Percentiles rank a stretch among this genome's conserved stretches.
These are phyloP conservation scores for Cantharis rustica DNA, from an alignment of 2,888 invertebrate species.

Conservation along the genomic window DNA sequence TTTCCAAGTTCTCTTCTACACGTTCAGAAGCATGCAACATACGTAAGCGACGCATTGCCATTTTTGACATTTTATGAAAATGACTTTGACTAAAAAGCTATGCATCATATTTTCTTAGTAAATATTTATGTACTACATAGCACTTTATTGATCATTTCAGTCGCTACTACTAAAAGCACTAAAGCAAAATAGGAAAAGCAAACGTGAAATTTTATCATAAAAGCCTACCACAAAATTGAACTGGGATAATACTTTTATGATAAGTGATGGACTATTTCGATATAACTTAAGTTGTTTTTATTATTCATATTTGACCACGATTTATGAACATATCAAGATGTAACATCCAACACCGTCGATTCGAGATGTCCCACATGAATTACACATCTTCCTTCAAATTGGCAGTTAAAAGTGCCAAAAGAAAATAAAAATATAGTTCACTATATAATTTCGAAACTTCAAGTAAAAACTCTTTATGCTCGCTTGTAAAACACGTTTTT, in stretches of 20 bases:
- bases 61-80: constrained; percentile 32
- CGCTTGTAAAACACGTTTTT: constrained; percentile 12
- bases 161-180: constrained; percentile 4
- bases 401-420: background rate
- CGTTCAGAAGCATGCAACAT: constrained; percentile 14
- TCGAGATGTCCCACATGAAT: background rate
- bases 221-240: constrained; percentile 23
- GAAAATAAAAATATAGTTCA: background rate
- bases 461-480: constrained; percentile 1
- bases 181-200: constrained; percentile 18
- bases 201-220: constrained; percentile 20
- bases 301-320: constrained; percentile 21
- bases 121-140: constrained; percentile 24
- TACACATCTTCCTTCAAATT: background rate
- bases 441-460: background rate
- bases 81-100: constrained; percentile 29
- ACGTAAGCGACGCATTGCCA: constrained; percentile 27
- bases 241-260: constrained; percentile 30
- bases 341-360: constrained; percentile 3
- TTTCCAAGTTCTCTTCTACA: constrained; percentile 25
- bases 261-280: constrained; percentile 25
- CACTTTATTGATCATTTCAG: constrained; percentile 14
- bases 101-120: constrained; percentile 30
- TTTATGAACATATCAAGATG: constrained; percentile 21
- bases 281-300: constrained; percentile 26